Conservation (phyloP, 2,888 invertebrate genomes). For the Trichogramma dendrolimi region DNA sequence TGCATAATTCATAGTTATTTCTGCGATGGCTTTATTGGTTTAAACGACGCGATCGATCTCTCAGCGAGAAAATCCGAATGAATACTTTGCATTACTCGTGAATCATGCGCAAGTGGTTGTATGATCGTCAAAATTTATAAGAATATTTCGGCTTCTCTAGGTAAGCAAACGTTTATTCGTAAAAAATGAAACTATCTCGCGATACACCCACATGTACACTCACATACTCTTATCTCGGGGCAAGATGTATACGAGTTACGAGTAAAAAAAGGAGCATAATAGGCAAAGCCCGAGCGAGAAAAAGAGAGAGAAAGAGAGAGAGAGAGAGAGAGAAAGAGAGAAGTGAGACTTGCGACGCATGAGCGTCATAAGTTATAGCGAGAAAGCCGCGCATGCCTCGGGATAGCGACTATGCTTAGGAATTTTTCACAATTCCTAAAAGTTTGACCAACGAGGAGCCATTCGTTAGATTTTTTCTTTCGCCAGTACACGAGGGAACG, state of each 20-base stretch:
- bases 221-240: neutral
- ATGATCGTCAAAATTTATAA: too few relatives aligned
- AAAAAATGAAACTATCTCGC: too few relatives aligned
- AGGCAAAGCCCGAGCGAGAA: neutral
- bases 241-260: too few relatives aligned
- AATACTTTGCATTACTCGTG: too few relatives aligned
- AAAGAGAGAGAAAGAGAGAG: neutral
- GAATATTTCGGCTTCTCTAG: too few relatives aligned
- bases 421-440: conserved; percentile 31
- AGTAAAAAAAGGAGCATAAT: neutral
- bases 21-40: too few relatives aligned
- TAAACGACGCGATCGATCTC: too few relatives aligned
- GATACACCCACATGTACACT: neutral
- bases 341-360: conserved; percentile 3
- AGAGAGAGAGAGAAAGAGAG: neutral
- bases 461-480: conserved; percentile 29
- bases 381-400: conserved; percentile 12
- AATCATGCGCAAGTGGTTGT: too few relatives aligned
- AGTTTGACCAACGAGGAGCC: conserved; percentile 37
- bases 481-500: conserved; percentile 5
- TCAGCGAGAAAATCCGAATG: too few relatives aligned
- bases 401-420: neutral
- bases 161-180: too few relatives aligned
- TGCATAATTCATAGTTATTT: too few relatives aligned
- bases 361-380: conserved; percentile 38